Evolutionary conservation across 2,113 vertebrate genomes (phyloP), one percentile per base, ranked within the genome.

Genomic region (Sterna hirundo): DNA sequence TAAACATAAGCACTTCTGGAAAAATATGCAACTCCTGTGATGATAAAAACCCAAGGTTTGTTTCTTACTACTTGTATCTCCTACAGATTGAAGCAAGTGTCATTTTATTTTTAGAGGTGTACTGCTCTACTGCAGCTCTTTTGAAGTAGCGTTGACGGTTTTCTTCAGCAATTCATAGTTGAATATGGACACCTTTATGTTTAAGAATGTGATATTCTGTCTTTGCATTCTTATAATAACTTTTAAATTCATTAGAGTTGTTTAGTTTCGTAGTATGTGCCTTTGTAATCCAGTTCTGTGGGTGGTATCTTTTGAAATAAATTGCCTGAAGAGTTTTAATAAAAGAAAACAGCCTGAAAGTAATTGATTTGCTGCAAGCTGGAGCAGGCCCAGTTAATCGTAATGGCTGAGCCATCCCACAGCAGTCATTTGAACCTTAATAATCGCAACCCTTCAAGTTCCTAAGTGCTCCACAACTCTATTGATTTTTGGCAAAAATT

Each of bases 401-500:
- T 62, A 79, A 30, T 3, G 3, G 58, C 6, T 5, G 7, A 92
- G 51, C 49, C 36, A 93, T 38, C 27, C 25, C 78, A 70, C 26
- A 61, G 82, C 57, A 58, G 83, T 74, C 61, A 88, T 66, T 83
- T 58, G 66, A 93, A 86, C 62, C 46, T 81, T 77, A 86, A 83
- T 82, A 82, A 86, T 66, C 26, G 26, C 79, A 77, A 8, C 27
- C 3, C 62, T 93, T 86, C 62, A 46, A 54, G 62, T 70, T 77
- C 17, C 3, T 46, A 76, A 87, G 52, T 44, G 27, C 70, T 85
- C 61, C 52, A 26, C 2, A 12, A 58, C 30, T 69, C 51, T 72
- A 51, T 40, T 74, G 82, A 90, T 95, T 94, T 84, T 85, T 69
- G 90, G 82, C 62, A 94, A 77, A 89, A 85, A 72, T 6, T 70